Percentiles rank a stretch among this genome's conserved stretches.
Conservation (phyloP, 2,113 vertebrate species). For the Chauna torquata region DNA sequence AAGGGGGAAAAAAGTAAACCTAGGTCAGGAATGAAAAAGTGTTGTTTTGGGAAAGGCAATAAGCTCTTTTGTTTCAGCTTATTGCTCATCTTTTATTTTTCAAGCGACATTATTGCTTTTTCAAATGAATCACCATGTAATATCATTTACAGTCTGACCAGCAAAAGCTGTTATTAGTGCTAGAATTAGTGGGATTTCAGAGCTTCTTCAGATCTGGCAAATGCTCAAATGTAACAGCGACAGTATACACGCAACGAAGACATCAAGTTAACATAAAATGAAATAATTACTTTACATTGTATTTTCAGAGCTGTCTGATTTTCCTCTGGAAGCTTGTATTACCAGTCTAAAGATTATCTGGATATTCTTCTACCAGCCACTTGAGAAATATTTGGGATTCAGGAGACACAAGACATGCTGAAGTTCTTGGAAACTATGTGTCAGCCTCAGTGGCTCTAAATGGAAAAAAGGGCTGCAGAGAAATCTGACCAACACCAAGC, state of each 20-base stretch:
- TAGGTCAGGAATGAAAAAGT: conserved; percentile 57
- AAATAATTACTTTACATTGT: neutral
- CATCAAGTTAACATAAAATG: neutral
- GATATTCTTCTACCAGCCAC: conserved; percentile 48
- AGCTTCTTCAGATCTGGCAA: neutral
- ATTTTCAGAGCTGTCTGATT: conserved; percentile 31
- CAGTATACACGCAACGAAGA: neutral
- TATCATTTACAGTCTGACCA: conserved; percentile 14
- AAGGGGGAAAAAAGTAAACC: neutral
- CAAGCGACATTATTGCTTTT: conserved; percentile 9
- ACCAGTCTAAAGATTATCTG: conserved; percentile 22
- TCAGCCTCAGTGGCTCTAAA: conserved; percentile 68
- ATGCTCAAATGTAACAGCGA: neutral
- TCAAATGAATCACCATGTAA: neutral
- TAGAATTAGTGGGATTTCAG: conserved; percentile 11
- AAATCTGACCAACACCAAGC: conserved; percentile 77
- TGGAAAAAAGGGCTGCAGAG: conserved; percentile 75
- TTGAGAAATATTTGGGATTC: conserved; percentile 78
- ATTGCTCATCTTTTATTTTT: conserved; percentile 31
- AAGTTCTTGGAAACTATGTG: conserved; percentile 80
- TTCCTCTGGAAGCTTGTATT: neutral
- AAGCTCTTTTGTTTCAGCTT: conserved; percentile 2
- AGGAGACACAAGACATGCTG: conserved; percentile 70
- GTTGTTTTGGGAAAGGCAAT: conserved; percentile 29
- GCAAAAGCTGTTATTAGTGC: conserved; percentile 17